phyloP scores from a whole-genome alignment of 2,888 invertebrate species.

The Carcina quercana region DNA sequence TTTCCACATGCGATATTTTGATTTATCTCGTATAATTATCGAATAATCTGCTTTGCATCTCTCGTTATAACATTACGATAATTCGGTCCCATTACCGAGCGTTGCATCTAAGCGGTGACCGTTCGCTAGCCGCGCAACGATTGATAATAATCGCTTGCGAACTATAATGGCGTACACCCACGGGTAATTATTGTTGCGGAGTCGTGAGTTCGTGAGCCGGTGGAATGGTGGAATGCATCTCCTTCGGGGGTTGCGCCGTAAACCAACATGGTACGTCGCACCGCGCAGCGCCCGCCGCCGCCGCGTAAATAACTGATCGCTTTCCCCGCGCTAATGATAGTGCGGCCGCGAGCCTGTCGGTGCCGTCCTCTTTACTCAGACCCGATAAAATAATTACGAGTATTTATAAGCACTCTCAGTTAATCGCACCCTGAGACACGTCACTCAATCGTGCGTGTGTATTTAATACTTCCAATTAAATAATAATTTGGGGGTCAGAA shows the following conservation, averaged over 20 bases:
- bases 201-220: conserved; percentile 73
- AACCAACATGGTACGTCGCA: conserved; percentile 58
- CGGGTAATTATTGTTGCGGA: conserved; percentile 74
- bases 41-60: conserved; percentile 73
- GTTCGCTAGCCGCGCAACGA: conserved; percentile 63
- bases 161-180: conserved; percentile 75
- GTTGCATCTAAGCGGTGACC: conserved; percentile 70
- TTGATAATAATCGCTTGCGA: conserved; percentile 74
- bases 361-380: conserved; percentile 61
- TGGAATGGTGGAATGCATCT: conserved; percentile 72
- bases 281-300: conserved; percentile 22
- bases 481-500: conserved; percentile 33
- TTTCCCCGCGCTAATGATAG: conserved; percentile 69
- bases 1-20: conserved; percentile 54
- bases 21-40: conserved; percentile 71
- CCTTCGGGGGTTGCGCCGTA: conserved; percentile 73
- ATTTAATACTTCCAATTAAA: conserved; percentile 48
- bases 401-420: conserved; percentile 62
- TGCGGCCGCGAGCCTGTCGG: conserved; percentile 51
- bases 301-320: conserved; percentile 71
- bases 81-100: conserved; percentile 67
- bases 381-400: conserved; percentile 67
- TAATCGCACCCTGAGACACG: conserved; percentile 49
- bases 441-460: conserved; percentile 45
- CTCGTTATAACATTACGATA: conserved; percentile 71